phyloP scores from a whole-genome alignment of 2,888 invertebrate species.

The Coenonympha glycerion region DNA sequence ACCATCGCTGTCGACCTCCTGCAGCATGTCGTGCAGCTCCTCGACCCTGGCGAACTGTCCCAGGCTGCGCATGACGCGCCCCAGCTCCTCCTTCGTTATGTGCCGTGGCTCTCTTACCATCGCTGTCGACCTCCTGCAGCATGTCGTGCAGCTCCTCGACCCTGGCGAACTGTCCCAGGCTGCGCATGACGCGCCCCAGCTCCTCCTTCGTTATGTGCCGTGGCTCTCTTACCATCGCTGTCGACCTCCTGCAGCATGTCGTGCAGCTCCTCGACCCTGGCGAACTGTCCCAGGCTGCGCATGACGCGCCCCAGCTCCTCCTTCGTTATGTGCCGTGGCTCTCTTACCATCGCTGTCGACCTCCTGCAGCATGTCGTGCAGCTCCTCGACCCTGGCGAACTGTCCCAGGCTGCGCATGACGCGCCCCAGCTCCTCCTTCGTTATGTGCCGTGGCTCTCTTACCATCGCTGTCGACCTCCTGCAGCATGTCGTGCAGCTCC shows the following conservation, averaged over 20 bases:
- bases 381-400: conserved; percentile 89
- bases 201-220: conserved; percentile 93
- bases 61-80: conserved; percentile 88
- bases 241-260: conserved; percentile 91
- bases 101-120: no score
- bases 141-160: conserved; percentile 91
- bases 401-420: conserved; percentile 91
- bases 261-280: conserved; percentile 88
- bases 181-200: conserved; percentile 89
- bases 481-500: conserved; percentile 89
- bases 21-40: conserved; percentile 89
- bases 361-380: conserved; percentile 90
- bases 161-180: conserved; percentile 89
- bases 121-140: conserved; percentile 88
- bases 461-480: conserved; percentile 88
- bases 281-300: conserved; percentile 90
- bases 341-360: conserved; percentile 85
- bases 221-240: conserved; percentile 83
- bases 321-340: conserved; percentile 92
- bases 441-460: no score
- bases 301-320: conserved; percentile 90
- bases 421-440: conserved; percentile 88
- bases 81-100: conserved; percentile 91
- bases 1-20: no score
- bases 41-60: conserved; percentile 92